These are phyloP conservation scores for Thaleichthys pacificus DNA, from an alignment of 2,797 vertebrate genomes.

Conservation along the genomic window DNA sequence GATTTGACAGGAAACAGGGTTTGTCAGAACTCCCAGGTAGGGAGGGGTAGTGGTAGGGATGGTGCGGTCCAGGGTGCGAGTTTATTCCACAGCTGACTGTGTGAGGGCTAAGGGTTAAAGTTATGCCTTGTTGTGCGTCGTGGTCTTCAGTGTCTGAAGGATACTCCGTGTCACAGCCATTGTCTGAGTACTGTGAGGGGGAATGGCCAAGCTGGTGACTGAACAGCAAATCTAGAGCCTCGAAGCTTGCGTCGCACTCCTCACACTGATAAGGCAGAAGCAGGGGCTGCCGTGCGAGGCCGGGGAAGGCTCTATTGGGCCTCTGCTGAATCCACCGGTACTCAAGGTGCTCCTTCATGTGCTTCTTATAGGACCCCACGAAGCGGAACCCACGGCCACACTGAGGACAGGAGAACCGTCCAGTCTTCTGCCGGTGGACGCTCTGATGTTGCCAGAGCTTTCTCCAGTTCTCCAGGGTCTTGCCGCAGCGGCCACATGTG, in stretches of 20 bases:
- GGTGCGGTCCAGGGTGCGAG: not conserved
- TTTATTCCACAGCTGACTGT: not conserved
- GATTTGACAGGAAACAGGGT: conserved; percentile 2
- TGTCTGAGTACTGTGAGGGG: conserved; percentile 36
- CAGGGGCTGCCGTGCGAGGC: conserved; percentile 8
- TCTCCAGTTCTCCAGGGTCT: conserved; percentile 70
- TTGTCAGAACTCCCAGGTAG: not conserved
- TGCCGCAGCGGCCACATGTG: conserved; percentile 72
- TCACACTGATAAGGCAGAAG: conserved; percentile 76
- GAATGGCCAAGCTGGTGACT: conserved; percentile 74
- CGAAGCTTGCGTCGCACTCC: conserved; percentile 70
- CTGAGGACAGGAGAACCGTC: conserved; percentile 73
- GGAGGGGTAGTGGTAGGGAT: not conserved
- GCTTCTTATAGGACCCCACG: conserved; percentile 65
- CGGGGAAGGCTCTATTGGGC: conserved; percentile 39
- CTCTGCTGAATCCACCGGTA: conserved; percentile 60
- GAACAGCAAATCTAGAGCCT: conserved; percentile 72
- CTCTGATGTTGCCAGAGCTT: conserved; percentile 79
- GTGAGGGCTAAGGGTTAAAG: not conserved
- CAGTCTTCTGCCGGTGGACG: conserved; percentile 69
- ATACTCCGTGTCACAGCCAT: conserved; percentile 28
- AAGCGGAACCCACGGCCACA: conserved; percentile 77
- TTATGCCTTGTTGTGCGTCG: conserved; percentile 10
- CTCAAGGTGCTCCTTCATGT: conserved; percentile 74
- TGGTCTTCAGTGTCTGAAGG: conserved; percentile 43